These are phyloP conservation scores for Sarcophaga peregrina DNA, from an alignment of 1,140 invertebrate genomes.

Conservation along the genomic window DNA sequence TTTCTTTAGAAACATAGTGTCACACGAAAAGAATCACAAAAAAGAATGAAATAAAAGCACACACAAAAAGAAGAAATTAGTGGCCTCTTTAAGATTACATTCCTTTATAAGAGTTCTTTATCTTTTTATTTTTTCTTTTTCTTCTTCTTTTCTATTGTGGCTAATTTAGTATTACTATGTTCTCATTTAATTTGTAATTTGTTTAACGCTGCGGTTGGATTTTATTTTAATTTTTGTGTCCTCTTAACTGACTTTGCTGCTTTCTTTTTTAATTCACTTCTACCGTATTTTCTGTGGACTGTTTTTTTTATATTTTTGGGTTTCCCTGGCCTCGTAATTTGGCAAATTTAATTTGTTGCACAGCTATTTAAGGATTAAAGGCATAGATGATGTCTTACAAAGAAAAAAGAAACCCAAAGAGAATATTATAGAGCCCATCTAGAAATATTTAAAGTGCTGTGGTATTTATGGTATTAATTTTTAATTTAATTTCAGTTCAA, in stretches of 20 bases:
- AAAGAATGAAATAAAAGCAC: neutral
- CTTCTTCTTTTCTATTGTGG: neutral
- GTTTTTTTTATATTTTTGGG: neutral
- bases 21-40: no score
- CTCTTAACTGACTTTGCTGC: neutral
- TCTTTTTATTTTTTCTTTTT: no score
- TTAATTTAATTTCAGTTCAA: neutral
- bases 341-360: slow-evolving; percentile 42
- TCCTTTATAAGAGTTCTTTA: neutral
- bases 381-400: no score
- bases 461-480: neutral
- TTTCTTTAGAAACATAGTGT: no score
- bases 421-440: neutral
- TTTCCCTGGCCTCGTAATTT: slow-evolving; percentile 24
- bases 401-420: no score
- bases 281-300: neutral
- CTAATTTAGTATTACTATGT: slow-evolving; percentile 45
- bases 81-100: slow-evolving; percentile 19
- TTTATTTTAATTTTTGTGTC: neutral
- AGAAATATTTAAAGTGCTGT: neutral
- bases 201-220: slow-evolving; percentile 26
- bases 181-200: slow-evolving; percentile 38
- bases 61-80: neutral
- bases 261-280: neutral
- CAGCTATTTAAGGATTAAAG: slow-evolving; percentile 4